Evolutionary conservation across 2,113 vertebrate genomes (phyloP).

Genomic region (Myotis brandtii): DNA sequence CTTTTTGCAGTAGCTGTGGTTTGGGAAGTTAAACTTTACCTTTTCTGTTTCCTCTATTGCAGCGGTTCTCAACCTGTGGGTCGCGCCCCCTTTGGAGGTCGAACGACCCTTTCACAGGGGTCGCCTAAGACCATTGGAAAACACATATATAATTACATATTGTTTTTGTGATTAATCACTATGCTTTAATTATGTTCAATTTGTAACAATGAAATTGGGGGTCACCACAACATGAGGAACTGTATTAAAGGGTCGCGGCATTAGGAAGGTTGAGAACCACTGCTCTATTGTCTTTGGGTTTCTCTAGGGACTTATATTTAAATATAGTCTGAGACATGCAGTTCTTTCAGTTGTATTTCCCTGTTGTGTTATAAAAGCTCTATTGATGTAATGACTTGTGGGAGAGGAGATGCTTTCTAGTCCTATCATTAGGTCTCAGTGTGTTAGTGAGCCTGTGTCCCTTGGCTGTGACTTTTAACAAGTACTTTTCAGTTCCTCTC

Average conservation of each 20-base stretch:
- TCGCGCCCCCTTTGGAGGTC: too few relatives aligned
- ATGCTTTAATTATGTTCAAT: too few relatives aligned
- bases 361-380: background rate
- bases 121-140: too few relatives aligned
- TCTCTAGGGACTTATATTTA: background rate
- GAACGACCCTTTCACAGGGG: too few relatives aligned
- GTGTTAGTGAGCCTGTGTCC: background rate
- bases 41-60: background rate
- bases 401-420: background rate
- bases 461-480: background rate
- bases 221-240: too few relatives aligned
- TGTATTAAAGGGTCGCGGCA: too few relatives aligned
- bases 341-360: background rate
- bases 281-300: background rate
- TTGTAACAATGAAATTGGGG: too few relatives aligned
- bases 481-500: background rate
- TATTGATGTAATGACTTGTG: background rate
- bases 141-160: too few relatives aligned
- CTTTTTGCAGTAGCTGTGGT: background rate
- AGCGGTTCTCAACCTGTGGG: too few relatives aligned
- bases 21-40: background rate
- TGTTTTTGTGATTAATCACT: too few relatives aligned
- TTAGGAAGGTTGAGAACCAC: too few relatives aligned
- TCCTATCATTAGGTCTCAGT: background rate
- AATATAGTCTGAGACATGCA: background rate